A percentile compares a stretch with the other conserved stretches of the same genome.
These are phyloP conservation scores for Polymixis flavicincta DNA, from an alignment of 2,888 invertebrate genomes.

Conservation along the genomic window DNA sequence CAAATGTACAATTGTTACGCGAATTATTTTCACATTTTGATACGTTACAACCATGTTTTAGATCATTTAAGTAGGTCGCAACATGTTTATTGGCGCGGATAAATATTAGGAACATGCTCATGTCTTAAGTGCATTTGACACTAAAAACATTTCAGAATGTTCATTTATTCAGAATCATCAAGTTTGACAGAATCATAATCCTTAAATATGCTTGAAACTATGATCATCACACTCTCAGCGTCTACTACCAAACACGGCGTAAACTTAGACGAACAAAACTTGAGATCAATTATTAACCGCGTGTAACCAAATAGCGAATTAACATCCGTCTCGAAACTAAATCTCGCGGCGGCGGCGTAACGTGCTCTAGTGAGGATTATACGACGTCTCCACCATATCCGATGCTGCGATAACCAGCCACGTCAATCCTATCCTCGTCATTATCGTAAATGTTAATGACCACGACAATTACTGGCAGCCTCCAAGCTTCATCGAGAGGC, in stretches of 20 bases:
- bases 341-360: slow-evolving; percentile 58
- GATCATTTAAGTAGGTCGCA: slow-evolving; percentile 40
- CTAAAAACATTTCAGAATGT: not conserved
- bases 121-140: slow-evolving; percentile 4
- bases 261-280: slow-evolving; percentile 55
- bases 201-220: slow-evolving; percentile 23
- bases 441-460: slow-evolving; percentile 90
- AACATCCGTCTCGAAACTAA: slow-evolving; percentile 54
- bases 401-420: slow-evolving; percentile 78
- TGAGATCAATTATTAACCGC: slow-evolving; percentile 70
- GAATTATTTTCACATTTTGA: slow-evolving; percentile 59
- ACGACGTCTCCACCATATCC: slow-evolving; percentile 78
- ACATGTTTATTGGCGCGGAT: slow-evolving; percentile 18
- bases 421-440: slow-evolving; percentile 87
- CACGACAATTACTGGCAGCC: slow-evolving; percentile 85
- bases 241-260: slow-evolving; percentile 5
- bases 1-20: slow-evolving; percentile 53
- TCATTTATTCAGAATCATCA: not conserved
- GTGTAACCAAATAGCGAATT: slow-evolving; percentile 68
- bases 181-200: slow-evolving; percentile 28
- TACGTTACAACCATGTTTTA: slow-evolving; percentile 40
- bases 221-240: slow-evolving; percentile 20
- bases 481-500: slow-evolving; percentile 80
- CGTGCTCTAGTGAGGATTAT: slow-evolving; percentile 71
- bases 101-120: slow-evolving; percentile 13